Conservation (phyloP, 2,888 invertebrate species). For the Netelia melanura region DNA sequence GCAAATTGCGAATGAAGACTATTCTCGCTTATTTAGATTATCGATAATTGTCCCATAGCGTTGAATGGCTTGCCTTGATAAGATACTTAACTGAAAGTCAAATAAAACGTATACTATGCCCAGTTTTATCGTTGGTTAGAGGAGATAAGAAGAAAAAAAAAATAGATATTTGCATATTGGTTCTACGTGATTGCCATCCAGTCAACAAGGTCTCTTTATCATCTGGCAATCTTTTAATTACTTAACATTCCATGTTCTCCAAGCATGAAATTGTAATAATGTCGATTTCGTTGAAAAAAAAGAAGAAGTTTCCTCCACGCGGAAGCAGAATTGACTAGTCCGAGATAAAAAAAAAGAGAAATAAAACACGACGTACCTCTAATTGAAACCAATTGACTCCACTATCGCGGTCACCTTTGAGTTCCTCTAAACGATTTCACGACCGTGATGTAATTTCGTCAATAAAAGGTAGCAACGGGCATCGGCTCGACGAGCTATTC, state of each 20-base stretch:
- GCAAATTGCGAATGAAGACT: conserved; percentile 10
- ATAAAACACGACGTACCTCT: conserved; percentile 16
- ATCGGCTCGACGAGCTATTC: neutral
- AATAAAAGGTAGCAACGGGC: conserved; percentile 46
- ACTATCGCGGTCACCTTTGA: conserved; percentile 47
- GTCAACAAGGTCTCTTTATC: too few relatives aligned
- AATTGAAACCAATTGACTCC: conserved; percentile 60
- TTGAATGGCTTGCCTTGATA: conserved; percentile 35
- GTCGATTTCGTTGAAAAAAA: neutral
- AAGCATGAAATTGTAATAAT: too few relatives aligned
- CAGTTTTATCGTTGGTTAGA: neutral
- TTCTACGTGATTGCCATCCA: too few relatives aligned
- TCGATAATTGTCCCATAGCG: neutral
- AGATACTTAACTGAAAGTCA: too few relatives aligned
- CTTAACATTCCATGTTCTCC: too few relatives aligned
- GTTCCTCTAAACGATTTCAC: conserved; percentile 36
- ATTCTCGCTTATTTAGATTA: conserved; percentile 14
- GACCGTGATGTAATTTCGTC: conserved; percentile 48
- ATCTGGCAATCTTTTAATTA: too few relatives aligned
- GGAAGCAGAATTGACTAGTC: neutral
- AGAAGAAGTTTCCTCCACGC: neutral
- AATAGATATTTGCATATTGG: neutral
- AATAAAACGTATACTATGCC: neutral
- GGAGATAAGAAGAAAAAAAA: neutral
- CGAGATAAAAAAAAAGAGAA: conserved; percentile 5